These are phyloP conservation scores for Ditula angustiorana DNA, from an alignment of 2,888 invertebrate genomes.

Conservation along the genomic window DNA sequence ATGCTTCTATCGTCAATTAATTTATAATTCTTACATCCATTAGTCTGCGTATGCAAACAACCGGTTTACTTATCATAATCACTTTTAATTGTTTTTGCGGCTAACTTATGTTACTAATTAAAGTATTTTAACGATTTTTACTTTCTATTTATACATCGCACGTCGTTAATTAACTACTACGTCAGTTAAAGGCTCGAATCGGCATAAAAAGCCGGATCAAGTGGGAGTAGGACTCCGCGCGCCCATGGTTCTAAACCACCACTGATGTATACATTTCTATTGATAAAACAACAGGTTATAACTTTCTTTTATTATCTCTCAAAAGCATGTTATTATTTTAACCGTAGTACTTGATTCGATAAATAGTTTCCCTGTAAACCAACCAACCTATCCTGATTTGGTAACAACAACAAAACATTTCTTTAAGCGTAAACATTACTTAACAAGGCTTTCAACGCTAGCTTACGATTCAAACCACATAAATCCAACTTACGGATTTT, in stretches of 20 bases:
- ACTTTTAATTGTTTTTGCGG: background rate
- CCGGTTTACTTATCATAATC: background rate
- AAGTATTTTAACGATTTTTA: background rate
- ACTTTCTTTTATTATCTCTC: no score
- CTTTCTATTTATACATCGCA: background rate
- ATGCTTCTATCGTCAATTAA: background rate
- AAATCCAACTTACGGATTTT: background rate
- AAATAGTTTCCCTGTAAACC: no score
- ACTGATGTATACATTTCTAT: no score
- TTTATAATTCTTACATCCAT: background rate
- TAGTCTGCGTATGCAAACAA: background rate
- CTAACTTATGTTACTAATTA: conserved; percentile 1
- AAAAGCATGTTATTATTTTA: no score
- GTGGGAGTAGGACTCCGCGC: no score
- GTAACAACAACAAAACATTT: no score
- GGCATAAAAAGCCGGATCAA: no score
- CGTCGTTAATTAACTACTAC: background rate
- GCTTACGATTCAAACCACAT: background rate
- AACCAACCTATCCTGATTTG: no score
- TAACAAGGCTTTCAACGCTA: background rate
- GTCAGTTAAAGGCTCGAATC: background rate
- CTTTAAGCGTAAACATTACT: background rate
- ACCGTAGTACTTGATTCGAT: no score
- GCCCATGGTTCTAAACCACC: no score
- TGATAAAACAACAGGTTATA: no score